Evolutionary conservation across 1,140 invertebrate genomes (phyloP), one percentile per base, ranked within the genome.

Genomic region (Idris sp.): DNA sequence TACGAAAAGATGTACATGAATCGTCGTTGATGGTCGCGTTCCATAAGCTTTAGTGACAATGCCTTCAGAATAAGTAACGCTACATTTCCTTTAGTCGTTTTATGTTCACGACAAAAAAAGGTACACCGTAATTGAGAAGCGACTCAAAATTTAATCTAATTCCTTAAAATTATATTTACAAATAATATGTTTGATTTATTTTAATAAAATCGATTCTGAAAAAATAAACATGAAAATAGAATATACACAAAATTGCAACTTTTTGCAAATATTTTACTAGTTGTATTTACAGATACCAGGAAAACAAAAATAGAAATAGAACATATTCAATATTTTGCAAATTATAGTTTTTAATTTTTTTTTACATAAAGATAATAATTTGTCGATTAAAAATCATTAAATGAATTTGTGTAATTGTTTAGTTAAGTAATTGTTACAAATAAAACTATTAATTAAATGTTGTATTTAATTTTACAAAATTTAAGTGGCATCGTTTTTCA

Each of bases 1-100:
- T 74, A 59, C 51, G 73, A 77, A 83, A 84, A 83, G 77, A 83
- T 81, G 79, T 84, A 74, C 72, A 83, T 83, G 82, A 85, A 83
- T 84, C 78, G 80, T 80, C 81, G 71, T 77, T 79, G 80, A 82
- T 79, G 79, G 74, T 81, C 74, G 77, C 74, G 79, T 81, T 82
- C 73, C 71, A 73, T 67, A 76, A 82, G 69, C 74, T 84, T 84
- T 83, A 81, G 81, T 79, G 82, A 78, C 78, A 81, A 83, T 83
- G 83, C 80, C 68, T 61, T 16, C 51, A 74, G 83, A 84, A 84
- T 84, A 83, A 81, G 77, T 84, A 84, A 75, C 71, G 56, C 61
- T 67, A 74, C 71, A 74, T 74, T 74, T 67, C 40, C 62, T 25
- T 74, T 40, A 67, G 61, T 33, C 48, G 51, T 51, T 65, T 73